phyloP scores from a whole-genome alignment of 2,113 vertebrate genomes.

The Epinephelus moara region DNA sequence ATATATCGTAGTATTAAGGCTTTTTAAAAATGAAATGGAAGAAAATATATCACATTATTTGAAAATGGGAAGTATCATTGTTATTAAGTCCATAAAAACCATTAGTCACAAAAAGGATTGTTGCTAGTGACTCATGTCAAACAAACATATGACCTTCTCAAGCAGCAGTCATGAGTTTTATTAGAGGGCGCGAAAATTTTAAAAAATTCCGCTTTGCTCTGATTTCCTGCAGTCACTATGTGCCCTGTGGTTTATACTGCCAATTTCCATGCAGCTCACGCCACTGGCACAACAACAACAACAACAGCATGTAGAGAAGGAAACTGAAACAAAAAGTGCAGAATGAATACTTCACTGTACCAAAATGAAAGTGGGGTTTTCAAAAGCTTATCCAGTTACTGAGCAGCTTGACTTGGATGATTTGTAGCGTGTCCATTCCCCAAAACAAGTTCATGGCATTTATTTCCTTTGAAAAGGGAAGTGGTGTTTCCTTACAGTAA shows the following conservation, averaged over 20 bases:
- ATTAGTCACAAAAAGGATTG: neutral
- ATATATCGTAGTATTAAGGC: too few species aligned
- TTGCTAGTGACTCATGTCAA: constrained; percentile 1
- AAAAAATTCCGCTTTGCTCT: neutral
- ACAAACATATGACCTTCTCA: too few species aligned
- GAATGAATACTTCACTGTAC: neutral
- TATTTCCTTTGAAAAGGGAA: constrained; percentile 41
- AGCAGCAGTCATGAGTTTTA: neutral
- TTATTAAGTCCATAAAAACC: neutral
- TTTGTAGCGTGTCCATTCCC: accelerated
- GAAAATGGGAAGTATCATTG: neutral
- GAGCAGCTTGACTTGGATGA: neutral
- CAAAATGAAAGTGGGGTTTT: constrained; percentile 7
- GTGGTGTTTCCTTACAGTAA: constrained; percentile 11
- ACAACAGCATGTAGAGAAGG: accelerated
- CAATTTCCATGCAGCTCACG: neutral
- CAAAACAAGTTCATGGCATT: neutral
- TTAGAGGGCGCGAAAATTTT: neutral
- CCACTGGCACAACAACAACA: neutral
- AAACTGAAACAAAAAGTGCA: constrained; percentile 57
- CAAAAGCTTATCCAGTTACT: too few species aligned
- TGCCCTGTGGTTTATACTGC: neutral
- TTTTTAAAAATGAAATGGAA: too few species aligned
- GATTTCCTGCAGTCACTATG: neutral
- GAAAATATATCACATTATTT: too few species aligned